phyloP scores from a whole-genome alignment of 1,140 invertebrate species.

The Hormaphis cornu region DNA sequence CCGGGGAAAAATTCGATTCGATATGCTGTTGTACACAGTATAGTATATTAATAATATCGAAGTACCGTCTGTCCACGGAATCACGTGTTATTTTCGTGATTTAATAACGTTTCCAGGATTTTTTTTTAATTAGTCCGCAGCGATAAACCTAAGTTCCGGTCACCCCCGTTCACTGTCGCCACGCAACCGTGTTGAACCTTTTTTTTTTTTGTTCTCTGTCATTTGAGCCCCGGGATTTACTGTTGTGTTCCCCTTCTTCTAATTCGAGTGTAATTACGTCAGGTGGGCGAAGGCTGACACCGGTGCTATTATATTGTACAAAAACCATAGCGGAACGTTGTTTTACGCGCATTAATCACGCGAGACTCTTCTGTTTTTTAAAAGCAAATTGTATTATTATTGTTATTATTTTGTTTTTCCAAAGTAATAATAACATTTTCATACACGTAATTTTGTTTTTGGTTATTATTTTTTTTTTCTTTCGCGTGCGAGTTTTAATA shows the following conservation, averaged over 20 bases:
- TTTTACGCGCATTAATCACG: constrained; percentile 30
- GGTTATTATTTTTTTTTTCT: not conserved
- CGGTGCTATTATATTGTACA: constrained; percentile 29
- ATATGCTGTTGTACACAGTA: too few relatives aligned
- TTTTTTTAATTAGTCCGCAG: constrained; percentile 1
- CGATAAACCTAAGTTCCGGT: constrained; percentile 13
- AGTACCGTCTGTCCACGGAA: not conserved
- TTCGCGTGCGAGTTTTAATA: not conserved
- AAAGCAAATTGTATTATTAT: too few relatives aligned
- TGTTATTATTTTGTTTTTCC: constrained; percentile 5
- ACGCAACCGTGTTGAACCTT: not conserved
- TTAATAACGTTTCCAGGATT: not conserved
- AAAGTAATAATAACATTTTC: constrained; percentile 2
- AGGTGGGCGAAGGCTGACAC: constrained; percentile 28
- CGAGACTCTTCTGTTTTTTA: constrained; percentile 18
- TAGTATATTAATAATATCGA: not conserved
- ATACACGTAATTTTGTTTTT: not conserved
- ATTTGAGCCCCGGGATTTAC: constrained; percentile 5
- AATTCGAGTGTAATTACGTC: constrained; percentile 30
- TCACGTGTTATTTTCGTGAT: not conserved
- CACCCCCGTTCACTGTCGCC: not conserved
- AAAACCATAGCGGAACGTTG: constrained; percentile 3
- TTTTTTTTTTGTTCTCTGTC: not conserved
- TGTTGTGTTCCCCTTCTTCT: not conserved
- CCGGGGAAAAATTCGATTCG: too few relatives aligned